Evolutionary conservation across 2,888 invertebrate genomes (phyloP), one percentile per base, ranked within the genome.

Genomic region (Macrosoma leucophasiata): DNA sequence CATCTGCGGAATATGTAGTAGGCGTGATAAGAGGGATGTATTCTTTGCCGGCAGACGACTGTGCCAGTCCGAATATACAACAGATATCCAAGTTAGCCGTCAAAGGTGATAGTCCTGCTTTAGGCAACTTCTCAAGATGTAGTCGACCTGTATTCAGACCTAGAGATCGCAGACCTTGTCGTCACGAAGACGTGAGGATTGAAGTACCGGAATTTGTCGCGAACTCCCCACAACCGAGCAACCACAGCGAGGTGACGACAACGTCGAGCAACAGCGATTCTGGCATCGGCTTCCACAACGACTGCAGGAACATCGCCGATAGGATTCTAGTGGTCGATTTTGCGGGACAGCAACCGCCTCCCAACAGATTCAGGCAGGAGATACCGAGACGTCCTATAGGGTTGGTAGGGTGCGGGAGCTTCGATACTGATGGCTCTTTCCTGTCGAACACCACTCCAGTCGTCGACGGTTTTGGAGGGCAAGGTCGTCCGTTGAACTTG

Each of bases 231-330:
- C 94, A 94, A 50, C 94, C 94, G 0, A 94, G 94, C 62, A 91
- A 90, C 55, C 90, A 92, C 41, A 93, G 93, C 55, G 93, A 92
- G 49, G 87, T 91, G 5, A 91, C 91, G 0, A 91, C 91, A 0
- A 92, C 94, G 11, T 96, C 95, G 0, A 96, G 95, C 52, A 97
- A 96, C 67, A 96, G 96, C 35, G 97, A 97, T 66, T 97, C 96
- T 1, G 97, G 97, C 0, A 96, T 97, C 40, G 97, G 97, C 0
- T 96, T 96, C 56, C 90, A 95, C 45, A 96, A 96, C 54, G 95
- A 96, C 54, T 92, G 92, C 53, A 89, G 92, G 6, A 93, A 93
- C 56, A 90, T 94, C 30, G 92, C 93, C 0, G 94, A 94, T 63
- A 84, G 93, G 37, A 93, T 94, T 52, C 67, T 92, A 17, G 89